Evolutionary conservation across 53 echinoderm and acorn worm genomes (phyloP), one percentile per base, ranked within the genome.

Genomic region (Henricia sp.): DNA sequence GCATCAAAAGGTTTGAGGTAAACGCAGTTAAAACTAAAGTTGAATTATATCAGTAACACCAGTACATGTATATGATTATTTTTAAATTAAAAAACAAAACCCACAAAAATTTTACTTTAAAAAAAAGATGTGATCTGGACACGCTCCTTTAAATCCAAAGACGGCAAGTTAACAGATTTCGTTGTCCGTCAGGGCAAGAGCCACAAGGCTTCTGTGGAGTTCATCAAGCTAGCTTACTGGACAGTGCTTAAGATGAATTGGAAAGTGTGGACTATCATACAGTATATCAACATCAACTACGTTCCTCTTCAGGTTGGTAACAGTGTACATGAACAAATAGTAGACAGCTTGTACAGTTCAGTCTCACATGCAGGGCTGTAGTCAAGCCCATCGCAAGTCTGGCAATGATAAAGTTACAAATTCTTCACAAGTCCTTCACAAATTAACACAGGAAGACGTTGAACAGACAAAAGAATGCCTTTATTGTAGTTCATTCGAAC

Each of bases 231-330:
- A 51, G 75, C 93, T 0, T 95, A 85, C 64, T 92, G 92, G 92
- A 91, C 77, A 43, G 93, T 93, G 35, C 71, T 95, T 0, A 91
- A 90, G 72, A 90, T 95, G 95, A 95, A 95, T 55, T 92, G 92
- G 95, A 93, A 91, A 42, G 83, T 95, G 10, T 93, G 95, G 95
- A 95, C 95, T 27, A 86, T 90, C 67, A 40, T 91, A 48, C 95
- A 95, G 54, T 95, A 90, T 60, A 28, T 95, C 54, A 95, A 95
- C 40, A 88, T 95, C 48, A 95, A 95, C 56, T 93, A 53, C 67
- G 69, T 95, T 37, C 95, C 95, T 26, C 51, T 95, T n/a, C 92
- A 95, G 95, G 95, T 95, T 43, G 23, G 73, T 65, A 6, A 5
- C 3, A 66, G 10, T 44, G 6, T 44, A 13, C 44, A 44, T 44